Base-by-base conservation (phyloP, 2,888 invertebrate genomes). In the Agelastica alni region DNA sequence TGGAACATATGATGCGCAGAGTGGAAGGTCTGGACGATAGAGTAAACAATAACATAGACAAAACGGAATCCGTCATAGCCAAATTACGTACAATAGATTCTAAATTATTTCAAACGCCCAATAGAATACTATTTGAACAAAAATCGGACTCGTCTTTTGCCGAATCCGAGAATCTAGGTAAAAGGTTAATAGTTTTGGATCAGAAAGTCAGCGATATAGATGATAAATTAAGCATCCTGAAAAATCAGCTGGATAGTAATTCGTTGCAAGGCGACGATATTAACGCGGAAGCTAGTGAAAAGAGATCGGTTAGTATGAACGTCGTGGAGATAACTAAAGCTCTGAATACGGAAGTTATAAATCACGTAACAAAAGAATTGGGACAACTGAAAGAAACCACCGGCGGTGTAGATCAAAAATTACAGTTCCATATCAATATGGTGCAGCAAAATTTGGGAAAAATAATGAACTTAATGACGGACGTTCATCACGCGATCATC, bases 181-280 rank as follows among this genome's bases (percentile, higher is more conserved):
- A 80, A 72, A 83, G 85, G 70, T 76, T 92, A 34, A 81, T 88
- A 43, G 84, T 87, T 0, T 77, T 92, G 44, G 91, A 92, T 76
- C 88, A 88, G 74, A 92, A 92, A 77, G 91, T 92, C 1, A 88
- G 87, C 49, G 86, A 90, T 65, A 92, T 93, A 66, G 92, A 92
- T 73, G 79, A 84, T 6, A 92, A 90, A 75, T 75, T 93, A 60
- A 87, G 86, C 55, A 85, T 85, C 30, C 78, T 93, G 47, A 92
- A 91, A 73, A 89, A 86, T 70, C 91, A 92, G 76, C 83, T 92
- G 64, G 92, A 93, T 70, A 89, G 83, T 69, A 91, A 91, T 72
- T 88, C 89, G 69, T 78, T 91, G 53, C 87, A 89, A 49, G 78
- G 70, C 36, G 92, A 92, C 69, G 92, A 92, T 68, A 88, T 91